Evolutionary conservation across 2,888 invertebrate species (phyloP).

Genomic region (Cryptus viduatorius): DNA sequence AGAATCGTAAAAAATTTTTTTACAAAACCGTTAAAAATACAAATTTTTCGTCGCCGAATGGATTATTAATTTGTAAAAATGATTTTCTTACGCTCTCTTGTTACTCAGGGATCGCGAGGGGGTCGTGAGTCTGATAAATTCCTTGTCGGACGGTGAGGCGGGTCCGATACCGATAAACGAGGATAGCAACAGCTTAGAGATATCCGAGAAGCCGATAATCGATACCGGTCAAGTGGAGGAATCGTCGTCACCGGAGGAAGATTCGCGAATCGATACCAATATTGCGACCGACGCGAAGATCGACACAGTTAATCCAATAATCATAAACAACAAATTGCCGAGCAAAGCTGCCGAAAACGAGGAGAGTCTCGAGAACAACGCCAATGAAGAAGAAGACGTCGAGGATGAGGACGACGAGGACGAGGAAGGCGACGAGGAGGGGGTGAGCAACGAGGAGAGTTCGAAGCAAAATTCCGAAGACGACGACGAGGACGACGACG

Average conservation of each 20-base stretch:
- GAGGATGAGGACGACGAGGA: constrained; percentile 69
- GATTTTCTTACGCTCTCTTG: constrained; percentile 10
- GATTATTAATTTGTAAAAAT: constrained; percentile 3
- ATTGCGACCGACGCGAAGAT: constrained; percentile 75
- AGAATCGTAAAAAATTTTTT: not conserved
- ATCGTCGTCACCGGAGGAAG: constrained; percentile 75
- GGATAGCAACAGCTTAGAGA: constrained; percentile 88
- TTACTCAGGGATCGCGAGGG: constrained; percentile 91
- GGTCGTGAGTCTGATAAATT: constrained; percentile 91
- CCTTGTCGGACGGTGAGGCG: constrained; percentile 90
- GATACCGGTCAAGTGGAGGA: constrained; percentile 86
- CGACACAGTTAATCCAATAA: constrained; percentile 76
- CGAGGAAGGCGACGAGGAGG: constrained; percentile 71
- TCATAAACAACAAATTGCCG: constrained; percentile 73
- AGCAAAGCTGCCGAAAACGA: constrained; percentile 73
- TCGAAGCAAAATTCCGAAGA: constrained; percentile 69
- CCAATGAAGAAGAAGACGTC: constrained; percentile 71
- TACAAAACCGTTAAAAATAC: not conserved
- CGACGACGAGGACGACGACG: constrained; percentile 66
- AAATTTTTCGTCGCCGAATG: not conserved
- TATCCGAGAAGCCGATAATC: constrained; percentile 86
- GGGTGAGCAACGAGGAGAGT: constrained; percentile 67
- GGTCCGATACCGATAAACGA: constrained; percentile 87
- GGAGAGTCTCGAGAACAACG: constrained; percentile 70
- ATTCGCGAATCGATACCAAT: constrained; percentile 67